Base-by-base conservation (phyloP, 2,888 invertebrate genomes). In the Lepidocyrtinus sp. region DNA sequence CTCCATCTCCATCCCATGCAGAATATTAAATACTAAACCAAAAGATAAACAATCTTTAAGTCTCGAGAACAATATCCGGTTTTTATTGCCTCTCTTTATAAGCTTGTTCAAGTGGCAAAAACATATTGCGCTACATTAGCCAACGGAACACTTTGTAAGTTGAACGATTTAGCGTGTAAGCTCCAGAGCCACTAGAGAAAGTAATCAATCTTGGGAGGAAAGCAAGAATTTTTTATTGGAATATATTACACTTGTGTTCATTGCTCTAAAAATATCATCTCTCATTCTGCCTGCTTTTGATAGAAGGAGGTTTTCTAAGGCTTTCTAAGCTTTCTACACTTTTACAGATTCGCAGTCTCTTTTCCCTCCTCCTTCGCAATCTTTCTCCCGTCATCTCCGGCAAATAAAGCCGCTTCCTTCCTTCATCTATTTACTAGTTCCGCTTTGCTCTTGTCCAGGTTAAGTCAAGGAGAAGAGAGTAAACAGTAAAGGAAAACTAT, bases 1-100 rank as follows among this genome's bases (percentile, higher is more conserved):
- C 72, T 73, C 63, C 64, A 62, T 71, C 55, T 61, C 24, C 0
- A 24, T 64, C 46, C 46, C 46, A 45, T 25, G 63, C 25, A n/a
- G 5, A n/a, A 12, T 46, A 45, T 9, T 15, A 25, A 9, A 21
- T 17, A 7, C n/a, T n/a, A 62, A 21, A 62, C 3, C 7, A 62
- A 19, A 62, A 17, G 21, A 62, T 36, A 36, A 36, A 36, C 36
- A 36, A 12, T 36, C 36, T 36, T n/a, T 36, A 36, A 36, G 36
- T 36, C 36, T 12, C 12, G 36, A 62, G n/a, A 19, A 27, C 27
- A 26, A 64, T 26, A 65, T 65, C 65, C 36, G 65, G 65, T 65
- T 65, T 65, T 36, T 36, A 36, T 36, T 36, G 36, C 36, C n/a
- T 36, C 5, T 36, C 36, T 36, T 36, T n/a, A n/a, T n/a, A n/a